Evolutionary conservation across 2,888 invertebrate species (phyloP), one percentile per base, ranked within the genome.

Genomic region (Caenorhabditis sinica): DNA sequence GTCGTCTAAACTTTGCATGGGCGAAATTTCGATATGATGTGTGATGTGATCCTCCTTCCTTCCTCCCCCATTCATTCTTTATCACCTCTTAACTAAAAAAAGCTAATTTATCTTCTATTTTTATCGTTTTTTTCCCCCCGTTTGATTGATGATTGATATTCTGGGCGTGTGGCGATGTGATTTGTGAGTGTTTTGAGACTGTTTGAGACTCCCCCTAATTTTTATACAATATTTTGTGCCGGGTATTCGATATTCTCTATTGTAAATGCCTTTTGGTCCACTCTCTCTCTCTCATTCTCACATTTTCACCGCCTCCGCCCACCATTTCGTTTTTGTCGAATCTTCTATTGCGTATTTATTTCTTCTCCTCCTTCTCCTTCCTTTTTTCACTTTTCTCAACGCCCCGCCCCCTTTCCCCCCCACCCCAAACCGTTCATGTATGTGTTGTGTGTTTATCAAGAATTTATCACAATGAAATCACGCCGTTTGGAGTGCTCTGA

Each of bases 171-270:
- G 65, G 69, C 51, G 20, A 13, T 65, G 15, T 15, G 33, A 23
- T 28, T 49, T 65, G 25, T 8, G 33, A 33, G 45, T 49, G 58
- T 65, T n/a, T n/a, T n/a, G n/a, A n/a, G n/a, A n/a, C n/a, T n/a
- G 15, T 28, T 23, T 49, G 33, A 36, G 58, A n/a, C n/a, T n/a
- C 71, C 66, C 72, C 66, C 72, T 72, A 72, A 80, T 80, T 79
- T n/a, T 80, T 72, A 80, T 80, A 80, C 80, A 72, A 80, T 65
- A n/a, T n/a, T n/a, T n/a, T n/a, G 58, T 80, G 79, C 60, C 80
- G 80, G 80, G 80, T 80, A 80, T 63, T 33, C 25, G 58, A 28
- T 60, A 33, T 65, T 30, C 20, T 75, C 36, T 45, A 49, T 30
- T 65, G 58, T 71, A 56, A 65, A 33, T 17, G 45, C 45, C 30